These are phyloP conservation scores for Pterocles gutturalis DNA, from an alignment of 2,113 vertebrate genomes.

Conservation along the genomic window DNA sequence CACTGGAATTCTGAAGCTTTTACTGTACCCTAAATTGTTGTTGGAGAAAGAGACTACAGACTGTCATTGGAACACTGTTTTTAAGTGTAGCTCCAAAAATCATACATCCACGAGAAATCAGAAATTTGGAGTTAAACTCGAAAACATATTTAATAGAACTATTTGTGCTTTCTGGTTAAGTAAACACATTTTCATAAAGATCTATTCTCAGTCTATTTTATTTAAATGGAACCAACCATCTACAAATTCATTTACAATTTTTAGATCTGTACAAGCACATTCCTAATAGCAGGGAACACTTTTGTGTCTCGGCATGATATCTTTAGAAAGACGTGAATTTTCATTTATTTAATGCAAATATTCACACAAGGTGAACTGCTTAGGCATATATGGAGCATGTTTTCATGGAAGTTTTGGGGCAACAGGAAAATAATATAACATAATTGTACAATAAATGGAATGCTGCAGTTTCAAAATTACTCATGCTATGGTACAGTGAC, in stretches of 20 bases:
- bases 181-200: constrained; percentile 79
- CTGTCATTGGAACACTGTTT: neutral
- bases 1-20: neutral
- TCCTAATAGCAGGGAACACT: constrained; percentile 78
- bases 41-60: neutral
- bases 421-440: constrained; percentile 78
- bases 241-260: constrained; percentile 83
- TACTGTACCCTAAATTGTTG: neutral
- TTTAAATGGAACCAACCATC: constrained; percentile 79
- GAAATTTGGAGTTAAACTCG: constrained; percentile 64
- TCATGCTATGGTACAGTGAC: constrained; percentile 44
- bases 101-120: constrained; percentile 37
- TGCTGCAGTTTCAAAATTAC: constrained; percentile 71
- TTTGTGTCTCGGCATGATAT: constrained; percentile 75
- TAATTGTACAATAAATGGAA: constrained; percentile 81
- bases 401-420: constrained; percentile 74
- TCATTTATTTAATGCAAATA: constrained; percentile 84
- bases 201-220: constrained; percentile 71
- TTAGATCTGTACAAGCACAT: constrained; percentile 71
- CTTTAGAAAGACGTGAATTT: constrained; percentile 76
- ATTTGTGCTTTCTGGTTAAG: constrained; percentile 76
- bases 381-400: constrained; percentile 69
- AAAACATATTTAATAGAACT: constrained; percentile 71
- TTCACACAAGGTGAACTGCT: constrained; percentile 78
- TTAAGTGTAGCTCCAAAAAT: constrained; percentile 54